Conservation (phyloP, 2,797 vertebrate genomes). For the Schizothorax lantsangensis region DNA sequence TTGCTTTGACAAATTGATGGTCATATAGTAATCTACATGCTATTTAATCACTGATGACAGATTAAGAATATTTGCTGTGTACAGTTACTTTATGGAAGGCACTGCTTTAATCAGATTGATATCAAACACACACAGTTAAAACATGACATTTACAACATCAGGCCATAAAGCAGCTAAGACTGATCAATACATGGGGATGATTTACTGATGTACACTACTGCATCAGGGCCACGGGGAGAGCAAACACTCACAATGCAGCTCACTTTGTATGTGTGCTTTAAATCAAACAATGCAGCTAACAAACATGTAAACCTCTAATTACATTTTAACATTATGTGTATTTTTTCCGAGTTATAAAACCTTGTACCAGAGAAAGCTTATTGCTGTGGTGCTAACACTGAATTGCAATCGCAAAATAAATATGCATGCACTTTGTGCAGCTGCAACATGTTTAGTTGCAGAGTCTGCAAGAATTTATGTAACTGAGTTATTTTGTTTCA, state of each 20-base stretch:
- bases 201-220: slow-evolving; percentile 77
- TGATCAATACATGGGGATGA: slow-evolving; percentile 81
- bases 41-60: slow-evolving; percentile 76
- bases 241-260: slow-evolving; percentile 23
- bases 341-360: neutral
- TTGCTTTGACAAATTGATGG: slow-evolving; percentile 71
- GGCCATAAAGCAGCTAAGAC: slow-evolving; percentile 82
- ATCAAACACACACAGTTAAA: slow-evolving; percentile 84
- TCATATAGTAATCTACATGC: slow-evolving; percentile 75
- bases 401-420: neutral
- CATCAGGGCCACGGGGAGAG: slow-evolving; percentile 67
- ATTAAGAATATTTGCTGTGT: slow-evolving; percentile 73
- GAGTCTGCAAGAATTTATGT: neutral
- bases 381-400: neutral
- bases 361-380: neutral
- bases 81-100: slow-evolving; percentile 77
- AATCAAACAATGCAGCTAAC: neutral
- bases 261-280: neutral
- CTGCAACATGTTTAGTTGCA: neutral
- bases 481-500: neutral
- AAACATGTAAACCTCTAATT: slow-evolving; percentile 6
- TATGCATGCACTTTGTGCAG: neutral
- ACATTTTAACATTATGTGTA: neutral
- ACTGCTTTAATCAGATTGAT: slow-evolving; percentile 86
- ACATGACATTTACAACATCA: slow-evolving; percentile 84